Base-by-base conservation (phyloP, 2,797 vertebrate genomes). In the Poecile montanus region DNA sequence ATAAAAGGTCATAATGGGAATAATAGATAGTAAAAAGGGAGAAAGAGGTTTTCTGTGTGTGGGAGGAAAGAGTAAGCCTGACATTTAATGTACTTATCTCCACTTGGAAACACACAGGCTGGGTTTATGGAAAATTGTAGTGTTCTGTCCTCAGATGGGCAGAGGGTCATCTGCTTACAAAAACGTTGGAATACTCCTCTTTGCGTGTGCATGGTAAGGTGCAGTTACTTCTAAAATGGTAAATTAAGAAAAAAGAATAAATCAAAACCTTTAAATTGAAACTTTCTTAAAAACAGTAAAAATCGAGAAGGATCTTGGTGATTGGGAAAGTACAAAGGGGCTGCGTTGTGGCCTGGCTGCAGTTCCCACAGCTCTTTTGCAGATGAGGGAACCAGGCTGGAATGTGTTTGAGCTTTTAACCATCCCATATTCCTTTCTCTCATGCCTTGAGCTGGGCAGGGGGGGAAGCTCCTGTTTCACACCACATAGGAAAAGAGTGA, bases 1-100 rank as follows among this genome's bases (percentile, higher is more conserved):
- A 95, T 95, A 74, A 95, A 97, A 97, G 93, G 89, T 94, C 94
- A 95, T 97, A 95, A 97, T 95, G 86, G 91, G 62, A 57, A 73
- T 95, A 96, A 94, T 93, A 91, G 85, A 36, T 30, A 96, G 84
- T 77, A 93, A 95, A 95, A 96, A 92, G 48, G 27, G 63, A 93
- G 57, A 89, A 82, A 40, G 30, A 78, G 42, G 6, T 44, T 95
- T 76, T 54, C 80, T 93, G 42, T 76, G 87, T 84, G 74, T 71
- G 77, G 85, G 86, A 93, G 86, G 93, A 72, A 85, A 95, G 94
- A 92, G 29, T 38, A 79, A 86, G 53, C 27, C 48, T 82, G 58
- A 44, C 48, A 57, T 75, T 94, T 80, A 80, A 50, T 76, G 7
- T 57, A 47, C 48, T 74, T 67, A 53, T 40, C 79, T 88, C 32